phyloP scores from a whole-genome alignment of 2,113 vertebrate species.

The Oncorhynchus nerka region DNA sequence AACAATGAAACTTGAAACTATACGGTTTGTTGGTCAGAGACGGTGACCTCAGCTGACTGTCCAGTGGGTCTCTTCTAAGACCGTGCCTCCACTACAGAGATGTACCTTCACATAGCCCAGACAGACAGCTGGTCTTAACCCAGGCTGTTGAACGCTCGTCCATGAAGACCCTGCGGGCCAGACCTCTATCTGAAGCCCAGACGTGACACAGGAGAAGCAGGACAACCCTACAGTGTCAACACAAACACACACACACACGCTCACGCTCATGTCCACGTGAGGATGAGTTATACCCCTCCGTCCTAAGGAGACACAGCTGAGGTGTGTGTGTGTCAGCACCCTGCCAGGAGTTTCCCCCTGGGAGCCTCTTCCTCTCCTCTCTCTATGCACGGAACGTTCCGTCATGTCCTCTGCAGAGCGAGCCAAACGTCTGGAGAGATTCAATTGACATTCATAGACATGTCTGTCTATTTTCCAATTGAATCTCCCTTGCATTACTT shows the following conservation, averaged over 20 bases:
- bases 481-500: slow-evolving; percentile 41
- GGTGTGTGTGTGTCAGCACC: background rate
- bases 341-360: slow-evolving; percentile 49
- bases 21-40: too few species aligned
- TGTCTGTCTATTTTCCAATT: slow-evolving; percentile 30
- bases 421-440: slow-evolving; percentile 52
- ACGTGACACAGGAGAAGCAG: background rate
- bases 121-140: background rate
- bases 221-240: background rate
- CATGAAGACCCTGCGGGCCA: background rate
- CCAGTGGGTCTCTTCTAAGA: background rate
- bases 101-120: background rate
- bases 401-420: slow-evolving; percentile 17
- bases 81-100: background rate
- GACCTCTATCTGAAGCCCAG: background rate
- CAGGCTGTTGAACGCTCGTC: background rate
- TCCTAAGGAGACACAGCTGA: slow-evolving; percentile 38
- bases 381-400: slow-evolving; percentile 40
- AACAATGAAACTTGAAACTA: background rate
- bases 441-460: background rate
- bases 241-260: background rate
- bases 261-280: background rate
- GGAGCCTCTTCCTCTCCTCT: slow-evolving; percentile 53
- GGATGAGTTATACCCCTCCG: slow-evolving; percentile 50
- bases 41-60: background rate